Base-by-base conservation (phyloP, 2,888 invertebrate species). In the Cerastis leucographa region DNA sequence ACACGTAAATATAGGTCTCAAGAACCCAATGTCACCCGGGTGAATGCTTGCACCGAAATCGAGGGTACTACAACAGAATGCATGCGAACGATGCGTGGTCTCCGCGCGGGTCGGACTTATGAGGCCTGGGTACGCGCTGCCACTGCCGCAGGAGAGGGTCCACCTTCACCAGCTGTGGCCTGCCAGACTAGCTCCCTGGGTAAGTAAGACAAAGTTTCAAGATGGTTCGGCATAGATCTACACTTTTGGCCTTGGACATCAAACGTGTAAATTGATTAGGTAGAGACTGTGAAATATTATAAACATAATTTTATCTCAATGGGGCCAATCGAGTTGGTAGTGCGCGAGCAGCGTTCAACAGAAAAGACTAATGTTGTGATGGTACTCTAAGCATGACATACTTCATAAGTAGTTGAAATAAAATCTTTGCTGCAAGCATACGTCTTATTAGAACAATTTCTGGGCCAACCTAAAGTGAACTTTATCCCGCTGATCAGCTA, bases 71-170 rank as follows among this genome's bases (percentile, higher is more conserved):
- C 92, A 3, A 89, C 91, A 6, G 96, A 96, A 81, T 96, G 96
- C 85, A 97, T 97, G 91, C 97, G 97, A 88, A 97, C 98, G 85
- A 96, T 98, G 40, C 97, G 98, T 54, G 97, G 97, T 71, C 97
- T 98, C 65, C 97, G 97, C 62, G 97, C 98, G 80, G 97, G 97
- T 81, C 97, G 98, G 88, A 97, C 98, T 74, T 99, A 99, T 91
- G 98, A 98, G 91, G 98, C 99, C 89, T 98, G 98, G 98, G 98
- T 99, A 19, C 97, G 98, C 25, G 99, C 99, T 0, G 98, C 98
- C 54, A 99, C 98, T 0, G 97, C 97, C 1, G 97, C 98, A 7
- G 99, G 99, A 0, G 98, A 98, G 91, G 97, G 97, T 0, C 96
- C 97, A 0, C 94, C 96, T 0, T 95, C 96, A 0, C 89, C 93